Conservation (phyloP, 1,140 invertebrate genomes). For the Acromyrmex charruanus region DNA sequence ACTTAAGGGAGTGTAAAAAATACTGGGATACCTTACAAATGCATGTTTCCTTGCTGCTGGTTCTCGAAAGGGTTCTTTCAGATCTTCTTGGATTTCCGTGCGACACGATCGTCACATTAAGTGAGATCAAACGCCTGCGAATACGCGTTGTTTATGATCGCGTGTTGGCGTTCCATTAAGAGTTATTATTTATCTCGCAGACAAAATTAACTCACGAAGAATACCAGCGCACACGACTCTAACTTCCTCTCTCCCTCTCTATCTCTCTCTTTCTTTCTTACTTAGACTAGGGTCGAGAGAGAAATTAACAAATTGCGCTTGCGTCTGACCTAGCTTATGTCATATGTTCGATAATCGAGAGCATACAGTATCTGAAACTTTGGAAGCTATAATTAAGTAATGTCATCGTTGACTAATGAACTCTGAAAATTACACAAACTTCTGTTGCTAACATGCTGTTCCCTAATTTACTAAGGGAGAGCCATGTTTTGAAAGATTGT, state of each 20-base stretch:
- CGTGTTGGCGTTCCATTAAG: conserved; percentile 58
- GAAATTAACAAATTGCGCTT: conserved; percentile 12
- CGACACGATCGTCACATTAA: conserved; percentile 76
- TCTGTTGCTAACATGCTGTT: neutral
- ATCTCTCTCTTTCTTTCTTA: neutral
- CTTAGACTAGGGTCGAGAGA: neutral
- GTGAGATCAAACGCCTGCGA: conserved; percentile 63
- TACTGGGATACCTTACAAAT: neutral
- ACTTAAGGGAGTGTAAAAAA: conserved; percentile 33
- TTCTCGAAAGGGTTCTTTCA: conserved; percentile 66
- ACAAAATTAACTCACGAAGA: conserved; percentile 63
- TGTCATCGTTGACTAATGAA: neutral
- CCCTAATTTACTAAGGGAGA: neutral
- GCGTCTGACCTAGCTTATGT: conserved; percentile 22
- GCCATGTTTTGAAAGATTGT: no score
- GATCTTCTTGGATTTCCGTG: conserved; percentile 62
- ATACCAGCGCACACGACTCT: neutral
- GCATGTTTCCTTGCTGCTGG: neutral
- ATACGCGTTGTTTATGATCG: conserved; percentile 65
- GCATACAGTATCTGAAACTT: neutral
- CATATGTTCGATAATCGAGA: conserved; percentile 31
- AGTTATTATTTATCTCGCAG: conserved; percentile 73
- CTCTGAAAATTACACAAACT: conserved; percentile 1
- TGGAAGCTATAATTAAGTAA: conserved; percentile 21
- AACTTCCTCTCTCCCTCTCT: neutral